These are phyloP conservation scores for Hyppa rectilinea DNA, from an alignment of 2,888 invertebrate species.

Conservation along the genomic window DNA sequence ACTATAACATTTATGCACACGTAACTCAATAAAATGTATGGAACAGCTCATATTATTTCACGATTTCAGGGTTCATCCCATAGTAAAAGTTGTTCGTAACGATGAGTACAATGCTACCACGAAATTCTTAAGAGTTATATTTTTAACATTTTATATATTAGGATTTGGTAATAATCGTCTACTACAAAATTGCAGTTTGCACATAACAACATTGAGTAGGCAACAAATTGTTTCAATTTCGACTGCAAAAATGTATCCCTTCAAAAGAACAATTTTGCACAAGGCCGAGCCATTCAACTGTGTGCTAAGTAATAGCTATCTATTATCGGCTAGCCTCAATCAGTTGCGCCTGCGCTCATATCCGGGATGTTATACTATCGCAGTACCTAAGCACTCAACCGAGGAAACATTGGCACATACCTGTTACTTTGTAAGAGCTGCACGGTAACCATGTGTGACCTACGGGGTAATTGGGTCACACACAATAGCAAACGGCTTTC, in stretches of 20 bases:
- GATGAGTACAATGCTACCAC: too few species aligned
- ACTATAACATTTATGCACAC: too few species aligned
- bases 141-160: too few species aligned
- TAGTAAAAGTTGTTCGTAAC: too few species aligned
- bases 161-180: too few species aligned
- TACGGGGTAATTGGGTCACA: not conserved
- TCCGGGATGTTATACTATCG: constrained; percentile 54
- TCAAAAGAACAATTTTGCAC: not conserved
- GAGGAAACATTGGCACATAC: constrained; percentile 41
- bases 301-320: constrained; percentile 13
- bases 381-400: constrained; percentile 29
- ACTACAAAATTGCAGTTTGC: not conserved
- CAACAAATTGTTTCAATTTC: not conserved
- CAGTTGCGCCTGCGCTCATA: constrained; percentile 45
- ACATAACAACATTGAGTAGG: not conserved
- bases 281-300: constrained; percentile 8
- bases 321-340: constrained; percentile 33
- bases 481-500: too few species aligned
- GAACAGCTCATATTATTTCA: too few species aligned
- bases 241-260: not conserved
- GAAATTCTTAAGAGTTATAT: too few species aligned
- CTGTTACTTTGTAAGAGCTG: constrained; percentile 29
- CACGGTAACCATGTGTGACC: constrained; percentile 11
- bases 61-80: too few species aligned
- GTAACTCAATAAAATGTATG: too few species aligned